Evolutionary conservation across 2,797 vertebrate species (phyloP), one percentile per base, ranked within the genome.

Genomic region (Ibycter americanus): DNA sequence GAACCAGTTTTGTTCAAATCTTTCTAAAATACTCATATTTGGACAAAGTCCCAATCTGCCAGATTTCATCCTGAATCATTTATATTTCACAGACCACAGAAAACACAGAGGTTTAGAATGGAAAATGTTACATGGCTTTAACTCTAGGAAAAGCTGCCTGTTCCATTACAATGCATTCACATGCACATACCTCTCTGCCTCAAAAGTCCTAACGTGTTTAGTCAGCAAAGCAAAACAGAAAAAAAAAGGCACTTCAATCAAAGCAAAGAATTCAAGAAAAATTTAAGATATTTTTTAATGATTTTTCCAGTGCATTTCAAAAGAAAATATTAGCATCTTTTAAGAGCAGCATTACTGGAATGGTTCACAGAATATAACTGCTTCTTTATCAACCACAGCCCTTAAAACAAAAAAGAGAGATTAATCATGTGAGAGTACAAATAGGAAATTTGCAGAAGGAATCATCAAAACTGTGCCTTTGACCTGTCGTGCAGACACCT

Each of bases 261-360:
- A 83, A 83, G 59, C 34, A 78, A 83, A 19, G 40, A 96, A 95
- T 74, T 85, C 27, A 78, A 79, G 68, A 88, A 94, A 94, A 95
- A 95, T 40, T 49, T 87, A 85, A 93, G 56, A 83, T 91, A 92
- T 85, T 97, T 93, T 42, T 1, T 11, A 97, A 95, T 58, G 13
- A 89, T 92, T 94, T 94, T 92, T 54, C 52, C 44, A n/a, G 83
- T 71, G 34, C 46, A 89, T 96, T 97, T 98, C 94, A 95, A 97
- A 97, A 90, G 89, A 93, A 95, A 91, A 91, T 91, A 97, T 96
- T 92, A 94, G 73, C 94, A 86, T 95, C 83, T 90, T 96, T 95
- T 89, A 81, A 91, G 78, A 96, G 32, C 51, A 74, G n/a, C 32
- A 1, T 79, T 90, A 70, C 73, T 83, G 77, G 65, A 88, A 87